These are phyloP conservation scores for Hydraecia micacea DNA, from an alignment of 2,888 invertebrate species.

Conservation along the genomic window DNA sequence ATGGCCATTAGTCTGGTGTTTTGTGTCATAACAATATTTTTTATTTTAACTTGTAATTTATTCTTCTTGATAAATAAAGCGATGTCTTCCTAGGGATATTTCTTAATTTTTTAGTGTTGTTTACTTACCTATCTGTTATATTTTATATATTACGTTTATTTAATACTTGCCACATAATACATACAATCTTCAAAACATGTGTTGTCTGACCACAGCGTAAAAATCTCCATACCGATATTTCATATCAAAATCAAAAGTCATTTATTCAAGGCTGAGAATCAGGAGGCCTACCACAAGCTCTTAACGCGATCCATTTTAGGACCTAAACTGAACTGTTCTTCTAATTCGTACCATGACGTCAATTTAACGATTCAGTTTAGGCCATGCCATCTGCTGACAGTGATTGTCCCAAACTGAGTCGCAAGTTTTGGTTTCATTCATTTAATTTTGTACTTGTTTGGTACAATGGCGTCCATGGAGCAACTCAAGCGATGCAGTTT, in stretches of 20 bases:
- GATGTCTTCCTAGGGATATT: background rate
- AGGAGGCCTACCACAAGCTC: too few relatives aligned
- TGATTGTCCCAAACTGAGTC: too few relatives aligned
- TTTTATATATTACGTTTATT: background rate
- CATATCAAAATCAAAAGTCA: background rate
- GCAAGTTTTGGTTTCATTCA: too few relatives aligned
- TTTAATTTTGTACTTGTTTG: too few relatives aligned
- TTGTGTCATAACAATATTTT: conserved; percentile 5
- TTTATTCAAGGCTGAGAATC: background rate
- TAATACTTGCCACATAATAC: background rate
- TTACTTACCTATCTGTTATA: background rate
- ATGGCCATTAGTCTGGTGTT: conserved; percentile 17
- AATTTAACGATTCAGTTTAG: too few relatives aligned
- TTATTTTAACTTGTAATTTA: background rate
- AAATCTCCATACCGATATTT: background rate
- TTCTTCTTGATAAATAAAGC: background rate
- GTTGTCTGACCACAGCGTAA: background rate
- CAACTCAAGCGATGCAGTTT: too few relatives aligned
- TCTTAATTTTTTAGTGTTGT: background rate
- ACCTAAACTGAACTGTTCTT: too few relatives aligned
- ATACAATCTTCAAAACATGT: background rate
- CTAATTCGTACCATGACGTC: too few relatives aligned
- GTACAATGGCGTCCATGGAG: too few relatives aligned
- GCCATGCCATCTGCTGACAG: too few relatives aligned
- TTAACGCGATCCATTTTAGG: too few relatives aligned